Conservation (phyloP, 2,888 invertebrate genomes). For the Ennomos quercinarius region DNA sequence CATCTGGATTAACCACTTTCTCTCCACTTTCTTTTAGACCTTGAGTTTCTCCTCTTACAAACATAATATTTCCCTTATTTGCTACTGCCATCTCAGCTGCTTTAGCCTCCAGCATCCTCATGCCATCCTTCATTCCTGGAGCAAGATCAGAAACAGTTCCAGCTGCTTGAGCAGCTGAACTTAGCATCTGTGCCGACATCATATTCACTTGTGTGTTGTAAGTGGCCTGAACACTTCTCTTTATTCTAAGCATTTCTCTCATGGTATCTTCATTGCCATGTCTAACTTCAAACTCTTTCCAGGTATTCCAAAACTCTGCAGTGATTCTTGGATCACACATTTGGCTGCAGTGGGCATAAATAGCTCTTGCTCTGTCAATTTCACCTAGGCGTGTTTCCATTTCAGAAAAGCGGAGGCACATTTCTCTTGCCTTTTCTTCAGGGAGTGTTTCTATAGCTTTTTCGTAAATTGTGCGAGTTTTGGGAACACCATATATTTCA, state of each 20-base stretch:
- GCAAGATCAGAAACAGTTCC: slow-evolving; percentile 90
- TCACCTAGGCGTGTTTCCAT: slow-evolving; percentile 99
- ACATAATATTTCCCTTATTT: slow-evolving; percentile 89
- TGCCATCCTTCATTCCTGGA: slow-evolving; percentile 92
- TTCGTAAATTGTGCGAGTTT: slow-evolving; percentile 98
- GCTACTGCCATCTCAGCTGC: slow-evolving; percentile 89
- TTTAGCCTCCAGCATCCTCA: slow-evolving; percentile 95
- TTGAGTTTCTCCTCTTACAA: slow-evolving; percentile 95
- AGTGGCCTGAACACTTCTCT: slow-evolving; percentile 98
- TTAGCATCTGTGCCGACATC: slow-evolving; percentile 99
- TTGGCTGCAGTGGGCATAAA: slow-evolving; percentile 99
- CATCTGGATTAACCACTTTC: slow-evolving; percentile 93
- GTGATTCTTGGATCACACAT: slow-evolving; percentile 99
- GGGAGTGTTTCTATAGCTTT: slow-evolving; percentile 97
- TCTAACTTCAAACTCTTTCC: slow-evolving; percentile 99
- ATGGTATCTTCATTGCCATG: slow-evolving; percentile 99
- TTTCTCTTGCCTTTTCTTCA: slow-evolving; percentile 96
- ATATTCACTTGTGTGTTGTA: slow-evolving; percentile 99
- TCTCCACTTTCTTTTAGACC: slow-evolving; percentile 87
- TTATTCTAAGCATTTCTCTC: slow-evolving; percentile 99
- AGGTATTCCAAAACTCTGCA: slow-evolving; percentile 98
- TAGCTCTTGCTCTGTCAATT: slow-evolving; percentile 98
- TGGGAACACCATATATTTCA: slow-evolving; percentile 98
- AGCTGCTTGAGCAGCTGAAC: slow-evolving; percentile 88
- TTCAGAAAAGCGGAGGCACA: slow-evolving; percentile 98